Percentiles rank a stretch among this genome's conserved stretches.
Evolutionary conservation across 2,888 invertebrate genomes (phyloP).

Genomic region (Acanthosepion lycidas): DNA sequence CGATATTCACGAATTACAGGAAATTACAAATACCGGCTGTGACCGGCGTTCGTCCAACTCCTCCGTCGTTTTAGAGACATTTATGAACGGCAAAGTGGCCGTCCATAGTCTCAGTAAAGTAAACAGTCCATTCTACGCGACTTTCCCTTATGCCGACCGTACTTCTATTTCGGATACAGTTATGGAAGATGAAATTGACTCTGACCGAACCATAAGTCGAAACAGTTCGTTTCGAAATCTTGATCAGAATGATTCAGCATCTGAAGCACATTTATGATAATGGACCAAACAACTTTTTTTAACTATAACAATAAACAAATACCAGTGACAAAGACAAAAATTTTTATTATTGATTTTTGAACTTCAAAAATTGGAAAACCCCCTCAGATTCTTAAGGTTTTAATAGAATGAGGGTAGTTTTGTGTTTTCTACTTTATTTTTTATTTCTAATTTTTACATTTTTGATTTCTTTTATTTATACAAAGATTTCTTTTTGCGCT

Average conservation of each 20-base stretch:
- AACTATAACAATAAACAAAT: neutral
- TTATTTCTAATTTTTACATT: neutral
- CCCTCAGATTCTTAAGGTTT: neutral
- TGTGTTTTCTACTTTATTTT: neutral
- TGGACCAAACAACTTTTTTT: neutral
- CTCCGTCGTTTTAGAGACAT: conserved; percentile 57
- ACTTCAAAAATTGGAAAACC: conserved; percentile 37
- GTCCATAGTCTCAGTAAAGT: conserved; percentile 50
- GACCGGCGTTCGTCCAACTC: conserved; percentile 57
- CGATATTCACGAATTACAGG: conserved; percentile 51
- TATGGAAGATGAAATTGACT: conserved; percentile 38
- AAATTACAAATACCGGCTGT: conserved; percentile 48
- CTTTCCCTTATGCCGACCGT: conserved; percentile 48
- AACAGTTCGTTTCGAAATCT: conserved; percentile 50
- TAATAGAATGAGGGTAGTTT: neutral
- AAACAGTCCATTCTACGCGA: conserved; percentile 49
- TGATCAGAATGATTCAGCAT: neutral
- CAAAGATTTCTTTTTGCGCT: neutral
- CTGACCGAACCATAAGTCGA: conserved; percentile 51
- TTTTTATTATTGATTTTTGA: conserved; percentile 33
- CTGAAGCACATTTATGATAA: conserved; percentile 44
- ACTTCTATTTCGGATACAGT: conserved; percentile 43
- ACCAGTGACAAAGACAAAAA: conserved; percentile 13
- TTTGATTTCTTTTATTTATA: neutral
- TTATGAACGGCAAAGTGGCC: conserved; percentile 60